A percentile compares a stretch with the other conserved stretches of the same genome.
phyloP scores from a whole-genome alignment of 2,888 invertebrate species.

The Phorcus lineatus region DNA sequence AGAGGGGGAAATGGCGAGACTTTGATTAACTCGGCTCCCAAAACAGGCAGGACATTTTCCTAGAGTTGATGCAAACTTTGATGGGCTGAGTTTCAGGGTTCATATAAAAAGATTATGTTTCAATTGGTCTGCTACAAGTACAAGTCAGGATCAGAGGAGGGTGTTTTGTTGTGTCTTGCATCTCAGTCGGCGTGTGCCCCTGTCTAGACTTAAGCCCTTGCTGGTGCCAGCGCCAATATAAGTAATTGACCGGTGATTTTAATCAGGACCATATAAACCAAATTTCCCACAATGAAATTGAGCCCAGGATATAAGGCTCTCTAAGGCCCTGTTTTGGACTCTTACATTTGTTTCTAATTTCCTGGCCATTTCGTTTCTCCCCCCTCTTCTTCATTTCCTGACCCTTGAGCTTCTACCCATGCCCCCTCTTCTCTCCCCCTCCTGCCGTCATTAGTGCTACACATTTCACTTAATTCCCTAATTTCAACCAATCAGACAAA shows the following conservation, averaged over 20 bases:
- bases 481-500: too few relatives aligned
- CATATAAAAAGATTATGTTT: conserved; percentile 15
- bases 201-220: conserved; percentile 21
- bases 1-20: not conserved
- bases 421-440: not conserved
- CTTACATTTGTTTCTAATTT: not conserved
- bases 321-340: not conserved
- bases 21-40: not conserved
- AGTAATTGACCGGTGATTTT: conserved; percentile 35
- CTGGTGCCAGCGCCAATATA: conserved; percentile 38
- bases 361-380: not conserved
- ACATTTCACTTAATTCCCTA: too few relatives aligned
- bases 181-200: not conserved
- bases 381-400: not conserved
- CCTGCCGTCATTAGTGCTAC: not conserved
- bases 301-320: conserved; percentile 9
- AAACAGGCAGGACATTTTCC: not conserved
- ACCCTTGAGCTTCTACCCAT: not conserved
- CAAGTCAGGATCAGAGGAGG: not conserved
- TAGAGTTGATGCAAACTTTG: not conserved
- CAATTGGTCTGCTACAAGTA: conserved; percentile 13
- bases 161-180: conserved; percentile 4
- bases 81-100: conserved; percentile 12
- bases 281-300: conserved; percentile 27
- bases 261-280: conserved; percentile 27